Base-by-base conservation (phyloP, 2,888 invertebrate genomes). In the Prenolepis imparis region DNA sequence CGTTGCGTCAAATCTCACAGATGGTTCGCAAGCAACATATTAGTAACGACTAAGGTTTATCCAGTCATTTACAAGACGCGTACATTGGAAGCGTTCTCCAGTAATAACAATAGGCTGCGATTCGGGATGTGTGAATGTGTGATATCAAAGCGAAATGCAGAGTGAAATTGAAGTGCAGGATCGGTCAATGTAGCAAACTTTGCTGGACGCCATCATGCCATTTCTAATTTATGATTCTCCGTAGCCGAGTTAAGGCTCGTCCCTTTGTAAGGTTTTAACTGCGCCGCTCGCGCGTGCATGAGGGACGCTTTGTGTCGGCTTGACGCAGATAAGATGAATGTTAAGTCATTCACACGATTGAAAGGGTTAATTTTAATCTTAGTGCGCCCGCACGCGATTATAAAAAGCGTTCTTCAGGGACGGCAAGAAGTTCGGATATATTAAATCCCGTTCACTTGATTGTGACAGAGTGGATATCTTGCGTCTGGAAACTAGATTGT, bases 331-430 rank as follows among this genome's bases (percentile, higher is more conserved):
- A 82, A 87, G 87, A 85, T 87, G 87, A 87, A 68, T 70, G 55
- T n/a, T 48, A 52, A 52, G 57, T n/a, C 77, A 57, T 72, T 68
- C 44, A 63, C 80, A 61, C 75, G 52, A 63, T 28, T 28, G 66
- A 75, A 64, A 72, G 67, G 48, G 80, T 86, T 87, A 87, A 87
- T 87, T 88, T 88, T 86, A 88, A 84, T 86, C 74, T 32, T 64
- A 81, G 84, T n/a, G 15, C 68, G 68, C n/a, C 57, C 61, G 59
- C n/a, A 66, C 55, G 59, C n/a, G 70, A 67, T 64, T 86, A 68
- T 86, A 64, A 61, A 82, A 67, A 55, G 78, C 75, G 64, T 66
- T 63, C 66, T 68, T 75, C 18, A 68, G 48, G 63, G 32, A 11
- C 44, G 9, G 18, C 21, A 68, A 52, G 18, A 36, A 41, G n/a